Conservation (phyloP, 1,140 invertebrate species). For the Scaptomyza pallida region DNA sequence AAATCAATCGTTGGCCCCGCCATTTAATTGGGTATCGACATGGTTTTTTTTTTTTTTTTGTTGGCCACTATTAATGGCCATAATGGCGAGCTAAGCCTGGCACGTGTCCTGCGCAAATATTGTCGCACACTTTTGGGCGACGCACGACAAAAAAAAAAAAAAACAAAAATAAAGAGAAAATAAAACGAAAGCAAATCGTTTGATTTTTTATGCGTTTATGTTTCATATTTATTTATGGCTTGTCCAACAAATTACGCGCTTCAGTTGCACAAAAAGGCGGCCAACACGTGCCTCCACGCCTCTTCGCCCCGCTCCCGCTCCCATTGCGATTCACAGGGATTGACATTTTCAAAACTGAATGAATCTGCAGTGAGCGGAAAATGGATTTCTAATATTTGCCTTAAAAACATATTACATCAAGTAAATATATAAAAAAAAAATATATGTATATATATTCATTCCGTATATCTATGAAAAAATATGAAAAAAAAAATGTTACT, state of each 20-base stretch:
- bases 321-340: conserved; percentile 5
- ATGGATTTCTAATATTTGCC: conserved; percentile 82
- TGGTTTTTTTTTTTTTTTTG: too few species aligned
- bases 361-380: conserved; percentile 82
- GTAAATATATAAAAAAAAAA: conserved; percentile 23
- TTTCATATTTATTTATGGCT: conserved; percentile 78
- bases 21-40: conserved; percentile 56
- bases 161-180: conserved; percentile 13
- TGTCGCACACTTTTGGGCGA: conserved; percentile 22
- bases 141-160: conserved; percentile 14
- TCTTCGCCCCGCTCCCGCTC: not conserved
- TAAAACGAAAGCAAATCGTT: conserved; percentile 59
- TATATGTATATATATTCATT: conserved; percentile 11
- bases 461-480: conserved; percentile 2
- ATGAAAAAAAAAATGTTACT: conserved; percentile 15
- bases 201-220: conserved; percentile 63
- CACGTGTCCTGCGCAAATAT: conserved; percentile 64
- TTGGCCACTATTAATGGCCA: conserved; percentile 50
- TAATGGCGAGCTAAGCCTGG: conserved; percentile 4
- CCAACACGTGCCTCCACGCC: conserved; percentile 67
- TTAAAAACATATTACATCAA: conserved; percentile 49
- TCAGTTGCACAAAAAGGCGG: conserved; percentile 73
- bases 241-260: conserved; percentile 81
- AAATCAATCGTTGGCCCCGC: conserved; percentile 63
- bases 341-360: conserved; percentile 80